Base-by-base conservation (phyloP, 2,797 vertebrate species). In the Glyptemys insculpta region DNA sequence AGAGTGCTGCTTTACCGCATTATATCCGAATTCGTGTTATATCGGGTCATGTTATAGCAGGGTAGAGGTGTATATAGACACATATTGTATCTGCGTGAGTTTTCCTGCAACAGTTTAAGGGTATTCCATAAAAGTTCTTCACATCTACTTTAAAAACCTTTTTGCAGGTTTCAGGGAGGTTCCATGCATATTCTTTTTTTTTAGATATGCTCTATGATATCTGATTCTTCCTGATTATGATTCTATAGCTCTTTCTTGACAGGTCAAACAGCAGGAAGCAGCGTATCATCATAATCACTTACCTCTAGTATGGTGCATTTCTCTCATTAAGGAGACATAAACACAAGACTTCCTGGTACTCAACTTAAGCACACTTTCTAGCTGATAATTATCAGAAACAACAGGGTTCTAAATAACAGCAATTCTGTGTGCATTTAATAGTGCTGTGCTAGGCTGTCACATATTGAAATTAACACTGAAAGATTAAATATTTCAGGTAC, bases 191-290 rank as follows among this genome's bases (percentile, higher is more conserved):
- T 91, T 96, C 15, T 52, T 52, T 91, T 8, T 88, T 92, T 92
- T 90, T 88, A 85, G 85, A 93, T 84, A 78, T 91, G 47, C 86
- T 81, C 82, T 92, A 74, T 88, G 86, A 87, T 85, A 16, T 65
- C 16, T 91, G 79, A 41, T 95, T 88, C 78, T 87, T 80, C 83
- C 41, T 65, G 80, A 47, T 92, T 96, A 83, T 53, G 18, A 83
- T 81, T 95, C 41, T 89, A 83, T 82, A 95, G 54, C 85, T 95
- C 88, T 92, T 5, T 80, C 80, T 93, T 90, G 89, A 81, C 79
- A 96, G 84, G 68, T 59, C 85, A 95, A 94, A 89, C 84, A 95
- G 83, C 53, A 94, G 91, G 82, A 90, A 88, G 74, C 82, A 91
- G 34, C 81, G 94, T 2, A 2, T 90, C 81, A 91, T 93, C 65